Evolutionary conservation across 2,113 vertebrate species (phyloP).

Genomic region (Zootoca vivipara): DNA sequence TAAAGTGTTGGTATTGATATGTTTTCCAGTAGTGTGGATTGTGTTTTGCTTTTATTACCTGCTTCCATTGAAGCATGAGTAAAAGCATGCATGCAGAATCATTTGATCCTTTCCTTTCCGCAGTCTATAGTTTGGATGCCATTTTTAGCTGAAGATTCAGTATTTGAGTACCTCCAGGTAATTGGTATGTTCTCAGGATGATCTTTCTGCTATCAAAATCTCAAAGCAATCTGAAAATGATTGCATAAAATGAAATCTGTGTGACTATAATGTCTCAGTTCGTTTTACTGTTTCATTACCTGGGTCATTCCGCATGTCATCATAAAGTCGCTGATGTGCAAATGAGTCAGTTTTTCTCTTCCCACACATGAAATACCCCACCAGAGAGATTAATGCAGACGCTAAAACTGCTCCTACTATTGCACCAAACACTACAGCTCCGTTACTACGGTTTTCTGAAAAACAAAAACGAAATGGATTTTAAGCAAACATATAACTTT

Average conservation of each 20-base stretch:
- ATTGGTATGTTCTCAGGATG: neutral
- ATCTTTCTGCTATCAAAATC: neutral
- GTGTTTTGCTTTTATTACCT: neutral
- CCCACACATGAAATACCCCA: conserved; percentile 75
- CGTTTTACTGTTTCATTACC: conserved; percentile 69
- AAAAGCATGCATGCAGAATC: neutral
- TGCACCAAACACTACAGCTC: conserved; percentile 68
- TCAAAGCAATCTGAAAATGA: neutral
- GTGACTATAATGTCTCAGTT: neutral
- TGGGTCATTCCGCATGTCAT: conserved; percentile 82
- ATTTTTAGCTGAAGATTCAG: neutral
- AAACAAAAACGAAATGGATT: conserved; percentile 4
- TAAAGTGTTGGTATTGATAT: neutral
- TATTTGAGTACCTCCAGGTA: neutral
- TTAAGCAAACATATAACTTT: neutral
- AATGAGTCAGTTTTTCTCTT: conserved; percentile 77
- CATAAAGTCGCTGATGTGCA: conserved; percentile 85
- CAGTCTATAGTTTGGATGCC: neutral
- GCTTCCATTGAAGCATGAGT: neutral
- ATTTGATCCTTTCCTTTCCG: neutral
- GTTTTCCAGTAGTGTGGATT: neutral
- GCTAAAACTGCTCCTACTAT: conserved; percentile 75
- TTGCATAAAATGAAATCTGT: neutral
- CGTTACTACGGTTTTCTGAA: conserved; percentile 56
- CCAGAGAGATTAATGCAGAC: conserved; percentile 72